Evolutionary conservation across 2,113 vertebrate species (phyloP).

Genomic region (Cisticola juncidis): DNA sequence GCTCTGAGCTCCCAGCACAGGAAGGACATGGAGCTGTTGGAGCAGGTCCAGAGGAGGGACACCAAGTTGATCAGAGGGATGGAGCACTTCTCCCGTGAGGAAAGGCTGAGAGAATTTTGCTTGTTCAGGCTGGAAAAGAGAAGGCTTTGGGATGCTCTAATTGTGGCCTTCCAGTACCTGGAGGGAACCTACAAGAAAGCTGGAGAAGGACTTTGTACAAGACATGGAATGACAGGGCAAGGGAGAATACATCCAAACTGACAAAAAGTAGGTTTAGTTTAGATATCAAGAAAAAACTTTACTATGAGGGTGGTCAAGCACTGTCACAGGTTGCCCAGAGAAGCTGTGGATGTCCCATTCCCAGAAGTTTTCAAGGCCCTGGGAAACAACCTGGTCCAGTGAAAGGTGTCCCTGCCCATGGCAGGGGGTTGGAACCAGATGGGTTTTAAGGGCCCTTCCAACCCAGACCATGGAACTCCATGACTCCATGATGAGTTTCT

Average conservation of each 20-base stretch:
- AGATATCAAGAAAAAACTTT: neutral
- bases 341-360: neutral
- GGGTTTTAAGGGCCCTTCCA: neutral
- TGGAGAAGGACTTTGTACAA: no score
- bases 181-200: neutral
- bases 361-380: no score
- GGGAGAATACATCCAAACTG: neutral
- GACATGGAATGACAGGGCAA: neutral
- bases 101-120: neutral
- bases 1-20: neutral
- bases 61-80: neutral
- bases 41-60: neutral
- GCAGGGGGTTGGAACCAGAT: neutral
- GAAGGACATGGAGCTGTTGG: neutral
- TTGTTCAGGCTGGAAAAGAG: neutral
- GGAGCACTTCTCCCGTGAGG: neutral
- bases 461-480: neutral
- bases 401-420: neutral
- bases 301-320: accelerated
- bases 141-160: neutral
- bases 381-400: neutral
- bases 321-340: neutral
- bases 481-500: neutral
- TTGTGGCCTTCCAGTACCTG: neutral
- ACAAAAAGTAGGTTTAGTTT: neutral